These are phyloP conservation scores for Diarsia dahlii DNA, from an alignment of 2,888 invertebrate genomes.

Conservation along the genomic window DNA sequence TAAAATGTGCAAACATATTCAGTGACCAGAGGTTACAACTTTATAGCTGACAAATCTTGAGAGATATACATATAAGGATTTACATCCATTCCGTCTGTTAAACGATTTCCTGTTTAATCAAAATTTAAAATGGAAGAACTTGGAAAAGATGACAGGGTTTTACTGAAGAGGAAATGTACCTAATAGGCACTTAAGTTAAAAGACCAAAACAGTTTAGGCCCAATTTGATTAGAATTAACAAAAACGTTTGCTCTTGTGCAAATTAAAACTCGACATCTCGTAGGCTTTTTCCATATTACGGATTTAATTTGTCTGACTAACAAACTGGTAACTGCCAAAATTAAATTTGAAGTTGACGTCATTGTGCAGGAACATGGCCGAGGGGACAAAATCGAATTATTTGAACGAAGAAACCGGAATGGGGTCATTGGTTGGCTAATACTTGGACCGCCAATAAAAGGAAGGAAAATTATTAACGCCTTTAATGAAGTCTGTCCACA, in stretches of 20 bases:
- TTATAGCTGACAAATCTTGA: slow-evolving; percentile 22
- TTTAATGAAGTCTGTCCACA: slow-evolving; percentile 9
- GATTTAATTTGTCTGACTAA: slow-evolving; percentile 44
- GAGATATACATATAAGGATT: slow-evolving; percentile 22
- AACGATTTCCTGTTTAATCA: slow-evolving; percentile 34
- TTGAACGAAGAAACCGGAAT: slow-evolving; percentile 58
- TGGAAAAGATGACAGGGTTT: slow-evolving; percentile 34
- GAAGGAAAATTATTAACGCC: slow-evolving; percentile 19
- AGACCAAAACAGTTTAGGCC: slow-evolving; percentile 39
- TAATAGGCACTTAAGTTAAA: slow-evolving; percentile 36
- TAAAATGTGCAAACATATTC: slow-evolving; percentile 40
- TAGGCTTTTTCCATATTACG: slow-evolving; percentile 37
- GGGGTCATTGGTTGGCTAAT: slow-evolving; percentile 51
- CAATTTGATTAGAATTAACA: slow-evolving; percentile 47
- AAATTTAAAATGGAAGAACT: slow-evolving; percentile 21
- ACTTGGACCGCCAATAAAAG: slow-evolving; percentile 24
- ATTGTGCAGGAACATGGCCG: slow-evolving; percentile 49
- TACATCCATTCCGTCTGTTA: slow-evolving; percentile 24
- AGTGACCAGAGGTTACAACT: slow-evolving; percentile 12
- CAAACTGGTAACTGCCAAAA: slow-evolving; percentile 51
- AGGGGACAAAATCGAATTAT: slow-evolving; percentile 45
- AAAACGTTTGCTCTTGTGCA: slow-evolving; percentile 44
- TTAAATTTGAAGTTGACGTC: slow-evolving; percentile 60
- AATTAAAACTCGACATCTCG: slow-evolving; percentile 41
- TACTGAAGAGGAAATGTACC: slow-evolving; percentile 37